A percentile compares a stretch with the other conserved stretches of the same genome.
phyloP scores from a whole-genome alignment of 2,888 invertebrate species.

The Zootermopsis nevadensis region DNA sequence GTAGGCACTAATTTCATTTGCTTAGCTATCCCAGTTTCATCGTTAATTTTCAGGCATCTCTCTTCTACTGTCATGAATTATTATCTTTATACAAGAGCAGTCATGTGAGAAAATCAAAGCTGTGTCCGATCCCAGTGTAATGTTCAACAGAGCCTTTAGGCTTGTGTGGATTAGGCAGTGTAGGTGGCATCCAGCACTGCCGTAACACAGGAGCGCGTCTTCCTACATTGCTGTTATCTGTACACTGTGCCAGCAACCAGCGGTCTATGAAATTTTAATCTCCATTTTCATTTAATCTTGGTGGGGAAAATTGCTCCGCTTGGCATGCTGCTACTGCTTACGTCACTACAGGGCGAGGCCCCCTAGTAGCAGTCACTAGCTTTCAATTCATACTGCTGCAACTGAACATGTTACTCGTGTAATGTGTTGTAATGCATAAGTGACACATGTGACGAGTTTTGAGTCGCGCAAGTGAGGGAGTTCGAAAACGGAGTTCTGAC shows the following conservation, averaged over 20 bases:
- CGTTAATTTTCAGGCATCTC: too few relatives aligned
- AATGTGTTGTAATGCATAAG: background rate
- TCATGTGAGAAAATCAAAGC: background rate
- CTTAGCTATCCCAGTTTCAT: too few relatives aligned
- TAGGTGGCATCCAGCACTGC: background rate
- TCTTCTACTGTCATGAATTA: background rate
- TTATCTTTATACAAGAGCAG: background rate
- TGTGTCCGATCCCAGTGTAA: too few relatives aligned
- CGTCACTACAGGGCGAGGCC: conserved; percentile 23
- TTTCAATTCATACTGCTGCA: conserved; percentile 24
- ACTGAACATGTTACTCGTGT: background rate
- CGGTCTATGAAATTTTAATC: conserved; percentile 52
- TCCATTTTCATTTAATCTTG: conserved; percentile 53
- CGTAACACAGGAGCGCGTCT: conserved; percentile 10
- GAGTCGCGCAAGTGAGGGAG: background rate
- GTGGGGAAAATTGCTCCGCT: conserved; percentile 36
- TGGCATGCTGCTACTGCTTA: conserved; percentile 27
- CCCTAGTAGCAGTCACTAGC: conserved; percentile 1
- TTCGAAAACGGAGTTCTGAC: background rate
- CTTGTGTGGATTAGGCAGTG: conserved; percentile 19
- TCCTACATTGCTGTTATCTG: conserved; percentile 35
- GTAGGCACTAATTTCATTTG: too few relatives aligned
- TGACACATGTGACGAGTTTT: background rate
- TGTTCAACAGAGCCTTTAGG: background rate
- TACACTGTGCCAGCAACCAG: conserved; percentile 23